Evolutionary conservation across 2,113 vertebrate genomes (phyloP).

Genomic region (Etia nguti): DNA sequence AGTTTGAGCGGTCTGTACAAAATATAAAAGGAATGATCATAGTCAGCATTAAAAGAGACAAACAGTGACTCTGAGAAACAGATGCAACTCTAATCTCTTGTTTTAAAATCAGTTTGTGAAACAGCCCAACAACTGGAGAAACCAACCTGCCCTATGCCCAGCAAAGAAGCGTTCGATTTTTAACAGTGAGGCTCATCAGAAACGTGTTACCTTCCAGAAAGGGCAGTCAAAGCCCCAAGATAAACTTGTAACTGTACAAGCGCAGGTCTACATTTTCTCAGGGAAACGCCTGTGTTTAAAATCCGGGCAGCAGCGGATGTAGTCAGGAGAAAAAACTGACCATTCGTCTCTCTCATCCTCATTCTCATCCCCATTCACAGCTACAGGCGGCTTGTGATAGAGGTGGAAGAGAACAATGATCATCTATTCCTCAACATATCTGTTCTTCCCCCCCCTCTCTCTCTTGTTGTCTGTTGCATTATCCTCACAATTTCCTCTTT

Average conservation of each 20-base stretch:
- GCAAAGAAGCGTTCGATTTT: neutral
- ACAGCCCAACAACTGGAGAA: neutral
- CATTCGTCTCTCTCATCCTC: slow-evolving; percentile 16
- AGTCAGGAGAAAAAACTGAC: neutral
- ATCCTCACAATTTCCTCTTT: neutral
- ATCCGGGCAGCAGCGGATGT: neutral
- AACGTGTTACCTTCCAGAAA: neutral
- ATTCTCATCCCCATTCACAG: slow-evolving; percentile 27
- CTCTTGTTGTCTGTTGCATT: neutral
- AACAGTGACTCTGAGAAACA: neutral
- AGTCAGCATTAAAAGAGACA: neutral
- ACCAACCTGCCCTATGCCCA: neutral
- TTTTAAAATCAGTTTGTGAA: neutral
- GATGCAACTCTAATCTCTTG: neutral
- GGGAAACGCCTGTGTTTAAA: neutral
- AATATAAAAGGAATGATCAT: neutral
- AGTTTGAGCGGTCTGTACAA: neutral
- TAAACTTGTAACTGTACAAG: neutral
- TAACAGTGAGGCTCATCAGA: neutral
- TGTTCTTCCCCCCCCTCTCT: neutral
- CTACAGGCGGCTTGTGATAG: neutral
- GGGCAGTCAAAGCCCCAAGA: neutral
- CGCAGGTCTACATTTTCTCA: neutral
- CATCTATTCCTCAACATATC: slow-evolving; percentile 5
- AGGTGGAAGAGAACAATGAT: slow-evolving; percentile 32